Percentiles rank a stretch among this genome's conserved stretches.
These are phyloP conservation scores for Corbicula japonica DNA, from an alignment of 2,888 invertebrate species.

Conservation along the genomic window DNA sequence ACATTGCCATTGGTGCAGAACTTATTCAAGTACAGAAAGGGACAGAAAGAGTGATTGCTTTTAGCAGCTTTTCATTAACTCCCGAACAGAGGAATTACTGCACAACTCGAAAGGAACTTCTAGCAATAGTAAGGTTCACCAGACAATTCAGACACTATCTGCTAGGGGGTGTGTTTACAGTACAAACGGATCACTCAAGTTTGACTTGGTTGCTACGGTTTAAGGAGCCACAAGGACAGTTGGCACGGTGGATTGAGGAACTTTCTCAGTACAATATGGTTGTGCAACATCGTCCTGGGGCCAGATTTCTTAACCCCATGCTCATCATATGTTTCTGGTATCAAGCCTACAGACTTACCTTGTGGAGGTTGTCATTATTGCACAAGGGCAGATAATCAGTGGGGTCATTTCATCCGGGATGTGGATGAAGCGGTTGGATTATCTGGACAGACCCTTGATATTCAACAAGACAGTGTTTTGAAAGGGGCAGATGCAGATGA, in stretches of 20 bases:
- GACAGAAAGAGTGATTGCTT: slow-evolving; percentile 38
- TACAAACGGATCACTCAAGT: slow-evolving; percentile 62
- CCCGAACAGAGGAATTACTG: slow-evolving; percentile 36
- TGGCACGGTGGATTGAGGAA: slow-evolving; percentile 65
- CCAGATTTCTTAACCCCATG: background rate
- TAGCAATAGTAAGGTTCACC: slow-evolving; percentile 56
- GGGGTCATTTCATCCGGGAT: background rate
- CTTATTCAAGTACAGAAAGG: slow-evolving; percentile 42
- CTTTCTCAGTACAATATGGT: slow-evolving; percentile 57
- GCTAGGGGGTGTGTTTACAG: too few species aligned
- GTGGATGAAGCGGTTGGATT: background rate
- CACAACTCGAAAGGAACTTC: slow-evolving; percentile 47
- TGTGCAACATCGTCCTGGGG: slow-evolving; percentile 41
- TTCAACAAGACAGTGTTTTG: background rate
- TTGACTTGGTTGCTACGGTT: slow-evolving; percentile 29
- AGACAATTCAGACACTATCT: slow-evolving; percentile 62
- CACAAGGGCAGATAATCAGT: background rate
- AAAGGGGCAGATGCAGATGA: background rate
- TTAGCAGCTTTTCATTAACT: slow-evolving; percentile 36
- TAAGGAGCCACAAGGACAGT: slow-evolving; percentile 42
- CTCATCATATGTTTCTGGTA: background rate
- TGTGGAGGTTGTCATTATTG: too few species aligned
- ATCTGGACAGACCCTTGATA: too few species aligned
- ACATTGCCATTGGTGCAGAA: slow-evolving; percentile 59
- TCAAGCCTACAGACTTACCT: background rate